Evolutionary conservation across 2,797 vertebrate species (phyloP).

Genomic region (Semaprochilodus insignis): DNA sequence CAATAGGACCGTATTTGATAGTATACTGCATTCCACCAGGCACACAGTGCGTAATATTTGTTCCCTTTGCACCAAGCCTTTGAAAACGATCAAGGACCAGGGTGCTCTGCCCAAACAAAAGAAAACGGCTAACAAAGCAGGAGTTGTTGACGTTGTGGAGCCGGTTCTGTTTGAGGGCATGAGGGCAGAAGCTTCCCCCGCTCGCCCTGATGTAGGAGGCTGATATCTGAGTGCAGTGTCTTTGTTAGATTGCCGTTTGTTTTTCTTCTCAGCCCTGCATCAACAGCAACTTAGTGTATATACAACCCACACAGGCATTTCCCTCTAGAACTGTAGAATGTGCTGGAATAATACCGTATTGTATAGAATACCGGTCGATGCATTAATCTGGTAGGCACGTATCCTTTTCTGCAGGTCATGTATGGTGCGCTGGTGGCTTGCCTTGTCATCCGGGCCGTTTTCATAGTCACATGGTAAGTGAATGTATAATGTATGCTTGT

Average conservation of each 20-base stretch:
- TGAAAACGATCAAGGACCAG: neutral
- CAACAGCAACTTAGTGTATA: neutral
- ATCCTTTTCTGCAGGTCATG: slow-evolving; percentile 85
- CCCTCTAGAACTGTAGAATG: neutral
- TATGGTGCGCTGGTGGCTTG: slow-evolving; percentile 91
- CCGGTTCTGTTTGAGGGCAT: slow-evolving; percentile 1
- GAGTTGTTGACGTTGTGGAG: neutral
- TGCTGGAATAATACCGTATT: neutral
- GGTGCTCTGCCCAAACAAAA: neutral
- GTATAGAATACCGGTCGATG: neutral
- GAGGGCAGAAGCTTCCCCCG: neutral
- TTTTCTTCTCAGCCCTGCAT: neutral
- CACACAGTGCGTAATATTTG: neutral
- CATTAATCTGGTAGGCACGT: neutral
- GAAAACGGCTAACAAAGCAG: neutral
- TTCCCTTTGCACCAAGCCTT: neutral
- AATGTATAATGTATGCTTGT: neutral
- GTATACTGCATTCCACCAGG: neutral
- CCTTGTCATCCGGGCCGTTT: slow-evolving; percentile 91
- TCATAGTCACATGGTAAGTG: slow-evolving; percentile 96
- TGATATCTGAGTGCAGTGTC: neutral
- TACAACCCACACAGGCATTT: neutral
- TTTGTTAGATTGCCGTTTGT: slow-evolving; percentile 7
- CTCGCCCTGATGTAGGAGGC: neutral
- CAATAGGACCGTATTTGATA: neutral